Conservation (phyloP, 2,888 invertebrate genomes). For the Lycia hirtaria region DNA sequence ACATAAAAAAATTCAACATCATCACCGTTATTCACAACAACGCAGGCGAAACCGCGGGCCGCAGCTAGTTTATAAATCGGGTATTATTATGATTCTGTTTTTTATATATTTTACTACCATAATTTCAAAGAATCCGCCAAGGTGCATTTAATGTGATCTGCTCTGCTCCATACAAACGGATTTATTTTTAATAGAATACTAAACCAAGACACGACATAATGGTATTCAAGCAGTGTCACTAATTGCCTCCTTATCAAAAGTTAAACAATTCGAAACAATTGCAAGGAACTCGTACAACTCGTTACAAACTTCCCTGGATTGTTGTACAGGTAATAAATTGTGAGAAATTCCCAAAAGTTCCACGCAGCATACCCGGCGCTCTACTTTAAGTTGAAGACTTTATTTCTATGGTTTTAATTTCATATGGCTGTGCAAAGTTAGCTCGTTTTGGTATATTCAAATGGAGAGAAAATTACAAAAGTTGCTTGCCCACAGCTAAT, state of each 20-base stretch:
- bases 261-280: conserved; percentile 22
- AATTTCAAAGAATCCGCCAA: no score
- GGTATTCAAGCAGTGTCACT: background rate
- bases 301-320: conserved; percentile 53
- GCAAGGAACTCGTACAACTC: conserved; percentile 36
- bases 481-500: background rate
- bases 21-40: no score
- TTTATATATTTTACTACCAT: no score
- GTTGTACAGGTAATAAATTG: conserved; percentile 54
- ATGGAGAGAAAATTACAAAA: conserved; percentile 1
- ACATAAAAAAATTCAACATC: no score
- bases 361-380: conserved; percentile 46
- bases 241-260: conserved; percentile 20
- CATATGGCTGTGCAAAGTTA: conserved; percentile 32
- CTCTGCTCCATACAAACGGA: no score
- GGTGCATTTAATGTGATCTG: no score
- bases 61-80: no score
- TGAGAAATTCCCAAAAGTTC: conserved; percentile 55
- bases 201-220: no score
- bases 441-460: conserved; percentile 13
- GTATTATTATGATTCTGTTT: no score
- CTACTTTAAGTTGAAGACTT: conserved; percentile 48
- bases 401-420: conserved; percentile 42
- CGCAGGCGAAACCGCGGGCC: no score
- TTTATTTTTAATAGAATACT: no score